phyloP scores from a whole-genome alignment of 2,113 vertebrate species.

The Elanus axillaris region DNA sequence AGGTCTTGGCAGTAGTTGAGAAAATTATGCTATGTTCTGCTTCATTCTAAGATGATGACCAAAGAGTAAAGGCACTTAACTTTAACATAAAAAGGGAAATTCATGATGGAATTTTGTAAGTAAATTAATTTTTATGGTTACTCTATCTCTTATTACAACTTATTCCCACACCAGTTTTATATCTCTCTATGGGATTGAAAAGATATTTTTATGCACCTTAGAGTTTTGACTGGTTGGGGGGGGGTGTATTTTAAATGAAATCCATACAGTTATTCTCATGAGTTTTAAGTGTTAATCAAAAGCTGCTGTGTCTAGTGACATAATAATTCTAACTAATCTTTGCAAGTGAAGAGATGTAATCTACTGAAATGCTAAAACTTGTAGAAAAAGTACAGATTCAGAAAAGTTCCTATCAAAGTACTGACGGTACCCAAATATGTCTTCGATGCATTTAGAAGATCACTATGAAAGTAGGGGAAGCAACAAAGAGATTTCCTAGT shows the following conservation, averaged over 20 bases:
- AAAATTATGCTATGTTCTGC: neutral
- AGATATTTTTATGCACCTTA: neutral
- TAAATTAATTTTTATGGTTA: neutral
- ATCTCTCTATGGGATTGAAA: neutral
- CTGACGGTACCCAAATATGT: neutral
- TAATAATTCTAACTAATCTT: neutral
- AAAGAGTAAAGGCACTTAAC: neutral
- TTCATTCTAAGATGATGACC: neutral
- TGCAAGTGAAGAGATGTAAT: neutral
- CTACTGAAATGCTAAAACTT: neutral
- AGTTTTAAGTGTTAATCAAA: neutral
- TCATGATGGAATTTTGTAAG: neutral
- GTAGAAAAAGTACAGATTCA: neutral
- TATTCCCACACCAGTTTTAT: neutral
- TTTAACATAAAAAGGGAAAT: neutral
- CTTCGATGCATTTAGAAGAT: neutral
- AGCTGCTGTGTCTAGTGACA: neutral
- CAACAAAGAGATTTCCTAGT: neutral
- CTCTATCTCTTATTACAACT: neutral
- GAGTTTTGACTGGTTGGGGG: neutral
- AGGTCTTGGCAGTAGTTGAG: neutral
- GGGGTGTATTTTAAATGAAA: neutral
- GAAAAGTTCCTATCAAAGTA: neutral
- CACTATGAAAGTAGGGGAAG: neutral
- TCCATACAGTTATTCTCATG: neutral